Base-by-base conservation (phyloP, 2,888 invertebrate genomes). In the Hyalella azteca region DNA sequence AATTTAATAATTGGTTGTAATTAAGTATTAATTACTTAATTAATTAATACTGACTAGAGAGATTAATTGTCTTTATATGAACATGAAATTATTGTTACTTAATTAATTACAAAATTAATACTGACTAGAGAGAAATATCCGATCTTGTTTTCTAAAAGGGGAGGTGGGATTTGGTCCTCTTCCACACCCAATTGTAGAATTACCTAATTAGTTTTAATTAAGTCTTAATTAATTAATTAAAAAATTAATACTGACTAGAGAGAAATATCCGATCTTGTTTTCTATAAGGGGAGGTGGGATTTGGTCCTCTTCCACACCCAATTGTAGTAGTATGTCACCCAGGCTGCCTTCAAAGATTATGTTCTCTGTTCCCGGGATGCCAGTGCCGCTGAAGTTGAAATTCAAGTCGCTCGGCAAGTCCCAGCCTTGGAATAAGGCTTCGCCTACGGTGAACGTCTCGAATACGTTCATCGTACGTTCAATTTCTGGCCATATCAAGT, bases 371-470 rank as follows among this genome's bases (percentile, higher is more conserved):
- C 22, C 5, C n/a, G 59, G 36, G 26, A 81, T 15, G 1, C 26
- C 39, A 19, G 73, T 77, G 0, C n/a, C 13, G 40, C 77, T 78
- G 50, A 81, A 83, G 48, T 81, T 73, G 73, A 84, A 82, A 32
- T 82, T 41, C 39, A 82, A 82, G 5, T 78, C 41, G n/a, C 9
- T 26, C 2, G 81, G 84, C 26, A 84, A 50, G 0, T 79, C 45
- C 73, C 32, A 84, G 3, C 84, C 84, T 15, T 77, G 36, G 79
- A 81, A 84, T n/a, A 84, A 66, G 3, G 81, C 39, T 29, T 84
- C 79, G 3, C 60, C 78, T 29, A 76, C 79, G 2, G 54, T 54
- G 54, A 73, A 48, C 0, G 26, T n/a, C 7, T 80, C 77, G 60
- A 84, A 84, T 4, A 82, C 29, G n/a, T 81, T 80, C 76, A 82